phyloP scores from a whole-genome alignment of 2,888 invertebrate genomes.

The Nycteola revayana region DNA sequence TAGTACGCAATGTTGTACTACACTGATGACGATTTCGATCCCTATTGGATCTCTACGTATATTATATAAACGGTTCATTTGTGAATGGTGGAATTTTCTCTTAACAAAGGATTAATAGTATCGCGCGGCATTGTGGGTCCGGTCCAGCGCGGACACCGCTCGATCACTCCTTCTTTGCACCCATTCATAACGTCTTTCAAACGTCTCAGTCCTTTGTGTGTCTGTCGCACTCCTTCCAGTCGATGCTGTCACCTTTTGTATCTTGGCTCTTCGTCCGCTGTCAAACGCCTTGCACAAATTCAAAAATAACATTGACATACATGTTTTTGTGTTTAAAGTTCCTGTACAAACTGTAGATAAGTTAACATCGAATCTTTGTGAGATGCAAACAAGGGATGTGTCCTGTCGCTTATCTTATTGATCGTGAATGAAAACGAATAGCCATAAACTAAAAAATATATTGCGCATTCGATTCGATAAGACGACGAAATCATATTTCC shows the following conservation, averaged over 20 bases:
- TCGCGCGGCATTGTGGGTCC: constrained; percentile 39
- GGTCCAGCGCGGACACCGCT: constrained; percentile 53
- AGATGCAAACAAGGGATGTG: constrained; percentile 74
- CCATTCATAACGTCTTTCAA: constrained; percentile 77
- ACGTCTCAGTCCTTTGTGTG: constrained; percentile 64
- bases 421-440: constrained; percentile 54
- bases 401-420: constrained; percentile 70
- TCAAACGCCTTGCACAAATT: constrained; percentile 81
- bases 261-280: constrained; percentile 65
- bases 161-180: constrained; percentile 77
- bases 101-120: constrained; percentile 55
- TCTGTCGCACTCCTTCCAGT: constrained; percentile 59
- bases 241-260: constrained; percentile 74
- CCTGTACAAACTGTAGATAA: constrained; percentile 77
- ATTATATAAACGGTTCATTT: constrained; percentile 38
- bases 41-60: constrained; percentile 27
- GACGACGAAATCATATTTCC: constrained; percentile 4
- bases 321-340: constrained; percentile 67
- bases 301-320: constrained; percentile 75
- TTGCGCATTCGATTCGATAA: constrained; percentile 37
- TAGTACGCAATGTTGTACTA: too few relatives aligned
- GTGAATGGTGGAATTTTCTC: constrained; percentile 38
- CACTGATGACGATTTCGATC: too few relatives aligned
- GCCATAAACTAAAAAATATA: constrained; percentile 28
- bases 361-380: constrained; percentile 72